These are phyloP conservation scores for Pionites leucogaster DNA, from an alignment of 2,113 vertebrate genomes.

Conservation along the genomic window DNA sequence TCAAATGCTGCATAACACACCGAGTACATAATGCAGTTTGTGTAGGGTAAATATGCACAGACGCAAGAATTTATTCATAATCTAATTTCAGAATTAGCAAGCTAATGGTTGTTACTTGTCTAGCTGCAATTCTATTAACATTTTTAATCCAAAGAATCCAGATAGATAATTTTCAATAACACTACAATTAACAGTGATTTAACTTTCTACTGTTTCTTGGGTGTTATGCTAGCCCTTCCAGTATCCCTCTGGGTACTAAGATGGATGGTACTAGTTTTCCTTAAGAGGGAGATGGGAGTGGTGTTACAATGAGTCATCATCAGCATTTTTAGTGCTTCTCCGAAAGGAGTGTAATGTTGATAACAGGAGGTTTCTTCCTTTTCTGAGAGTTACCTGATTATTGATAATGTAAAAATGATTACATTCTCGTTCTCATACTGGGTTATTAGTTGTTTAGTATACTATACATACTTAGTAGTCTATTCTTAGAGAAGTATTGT, in stretches of 20 bases:
- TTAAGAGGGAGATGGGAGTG: neutral
- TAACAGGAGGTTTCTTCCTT: neutral
- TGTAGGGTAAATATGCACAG: neutral
- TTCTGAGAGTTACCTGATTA: neutral
- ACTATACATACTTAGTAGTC: conserved; percentile 22
- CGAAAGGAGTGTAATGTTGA: neutral
- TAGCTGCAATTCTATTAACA: neutral
- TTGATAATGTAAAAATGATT: neutral
- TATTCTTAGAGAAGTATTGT: conserved; percentile 28
- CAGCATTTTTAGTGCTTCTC: neutral
- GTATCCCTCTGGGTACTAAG: neutral
- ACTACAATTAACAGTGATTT: neutral
- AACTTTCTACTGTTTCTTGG: neutral
- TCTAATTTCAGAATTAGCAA: neutral
- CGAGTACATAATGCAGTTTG: neutral
- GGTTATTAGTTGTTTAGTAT: neutral
- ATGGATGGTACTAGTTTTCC: neutral
- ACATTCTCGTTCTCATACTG: neutral
- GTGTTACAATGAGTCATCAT: neutral
- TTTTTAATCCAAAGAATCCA: neutral
- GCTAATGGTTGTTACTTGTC: neutral
- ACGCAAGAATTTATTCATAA: neutral
- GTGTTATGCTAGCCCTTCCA: neutral
- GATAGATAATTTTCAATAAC: neutral
- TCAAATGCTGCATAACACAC: neutral